Base-by-base conservation (phyloP, 2,113 vertebrate genomes). In the Actenoides lindsayi region DNA sequence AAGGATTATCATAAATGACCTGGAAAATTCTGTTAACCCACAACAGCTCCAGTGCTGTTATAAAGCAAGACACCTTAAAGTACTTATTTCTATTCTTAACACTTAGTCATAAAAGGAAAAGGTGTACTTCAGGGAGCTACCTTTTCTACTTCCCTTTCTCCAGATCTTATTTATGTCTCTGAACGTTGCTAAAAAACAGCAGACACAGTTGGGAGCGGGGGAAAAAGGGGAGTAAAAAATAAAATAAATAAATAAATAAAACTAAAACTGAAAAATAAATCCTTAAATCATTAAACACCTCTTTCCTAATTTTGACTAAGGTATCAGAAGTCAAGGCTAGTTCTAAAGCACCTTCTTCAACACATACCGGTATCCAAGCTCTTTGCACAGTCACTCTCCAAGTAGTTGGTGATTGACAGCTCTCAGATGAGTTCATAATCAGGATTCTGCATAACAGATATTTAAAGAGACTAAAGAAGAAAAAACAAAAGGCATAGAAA, bases 1-100 rank as follows among this genome's bases (percentile, higher is more conserved):
- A 56, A 18, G 37, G 48, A 92, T 95, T 95, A 89, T 46, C 35
- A 70, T 57, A 70, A 85, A 94, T 27, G 39, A 64, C 64, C 50
- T 75, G 54, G 16, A 93, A 94, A 96, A 71, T 83, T 48, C 37
- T 41, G 46, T 70, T 94, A 96, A 96, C 77, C 42, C 39, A 65
- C 76, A 82, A 68, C 2, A 13, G 54, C 50, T 94, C 67, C 69
- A 91, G 48, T 6, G 4, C 6, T 46, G 39, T 50, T 54, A 74
- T 0, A 68, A 33, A 82, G 69, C 37, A 83, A 48, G 48, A 75
- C 10, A 53, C 6, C 11, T 85, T 81, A 21, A 63, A 78, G 37
- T 6, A 81, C 5, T 79, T 85, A 71, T 60, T 84, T 82, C 37
- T 85, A n/a, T 69, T 60, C 60, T 62, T 77, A 83, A 74, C 3